phyloP scores from a whole-genome alignment of 2,113 vertebrate species.

The Gavia stellata region DNA sequence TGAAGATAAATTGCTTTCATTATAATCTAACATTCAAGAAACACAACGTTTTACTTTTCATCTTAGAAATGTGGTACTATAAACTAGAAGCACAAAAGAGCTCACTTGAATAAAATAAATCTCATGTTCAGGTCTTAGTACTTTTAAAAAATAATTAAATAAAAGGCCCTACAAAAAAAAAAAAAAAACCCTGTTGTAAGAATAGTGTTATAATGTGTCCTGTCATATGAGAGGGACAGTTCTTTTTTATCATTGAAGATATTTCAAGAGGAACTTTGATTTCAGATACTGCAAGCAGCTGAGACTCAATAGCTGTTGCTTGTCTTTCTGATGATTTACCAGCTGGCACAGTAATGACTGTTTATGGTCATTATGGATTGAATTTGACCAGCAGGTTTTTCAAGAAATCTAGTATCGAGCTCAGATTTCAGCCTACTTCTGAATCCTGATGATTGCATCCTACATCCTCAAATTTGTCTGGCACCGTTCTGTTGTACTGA shows the following conservation, averaged over 20 bases:
- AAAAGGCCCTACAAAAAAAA: neutral
- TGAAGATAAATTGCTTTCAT: neutral
- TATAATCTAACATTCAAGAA: neutral
- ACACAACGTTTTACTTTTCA: neutral
- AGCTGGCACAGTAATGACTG: neutral
- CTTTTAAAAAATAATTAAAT: neutral
- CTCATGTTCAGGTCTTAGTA: neutral
- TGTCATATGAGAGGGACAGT: neutral
- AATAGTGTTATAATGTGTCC: neutral
- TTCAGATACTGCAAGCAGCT: neutral
- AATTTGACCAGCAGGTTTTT: neutral
- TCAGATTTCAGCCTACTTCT: neutral
- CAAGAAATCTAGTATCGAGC: neutral
- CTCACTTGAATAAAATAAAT: neutral
- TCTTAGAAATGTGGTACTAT: neutral
- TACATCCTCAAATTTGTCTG: neutral
- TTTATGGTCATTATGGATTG: neutral
- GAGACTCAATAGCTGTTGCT: neutral
- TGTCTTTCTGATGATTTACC: neutral
- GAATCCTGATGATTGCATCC: neutral
- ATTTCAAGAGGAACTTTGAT: neutral
- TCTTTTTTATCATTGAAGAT: neutral
- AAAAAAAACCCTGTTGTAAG: neutral
- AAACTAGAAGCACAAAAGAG: neutral
- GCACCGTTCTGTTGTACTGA: neutral